A percentile compares a stretch with the other conserved stretches of the same genome.
phyloP scores from a whole-genome alignment of 2,888 invertebrate genomes.

The Mimas tiliae region DNA sequence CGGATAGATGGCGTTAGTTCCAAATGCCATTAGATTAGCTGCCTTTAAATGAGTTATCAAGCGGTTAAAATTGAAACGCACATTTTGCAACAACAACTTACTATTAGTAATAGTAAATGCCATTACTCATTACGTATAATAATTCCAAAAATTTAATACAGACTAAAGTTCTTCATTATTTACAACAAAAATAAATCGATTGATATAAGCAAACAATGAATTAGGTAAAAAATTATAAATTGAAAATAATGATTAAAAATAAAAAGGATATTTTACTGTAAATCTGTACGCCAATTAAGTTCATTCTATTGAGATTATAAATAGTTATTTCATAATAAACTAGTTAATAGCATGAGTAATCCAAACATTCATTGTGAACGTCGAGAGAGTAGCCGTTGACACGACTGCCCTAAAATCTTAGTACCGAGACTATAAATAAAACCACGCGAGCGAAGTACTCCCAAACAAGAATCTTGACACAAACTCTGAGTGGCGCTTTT shows the following conservation, averaged over 20 bases:
- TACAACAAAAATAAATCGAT: no score
- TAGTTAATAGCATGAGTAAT: background rate
- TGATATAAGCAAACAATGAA: no score
- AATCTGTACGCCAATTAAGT: background rate
- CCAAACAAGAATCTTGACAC: conserved; percentile 9
- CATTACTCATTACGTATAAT: no score
- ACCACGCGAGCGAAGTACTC: background rate
- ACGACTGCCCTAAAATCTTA: background rate
- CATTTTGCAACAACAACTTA: no score
- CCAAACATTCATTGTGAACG: background rate
- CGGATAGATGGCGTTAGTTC: no score
- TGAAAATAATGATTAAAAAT: background rate
- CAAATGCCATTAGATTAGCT: no score
- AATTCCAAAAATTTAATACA: no score
- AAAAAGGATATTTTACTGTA: background rate
- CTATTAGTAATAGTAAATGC: no score
- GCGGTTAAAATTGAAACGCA: no score
- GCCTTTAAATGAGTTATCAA: no score
- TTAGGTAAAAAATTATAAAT: no score
- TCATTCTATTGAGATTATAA: background rate
- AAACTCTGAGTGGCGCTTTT: conserved; percentile 5
- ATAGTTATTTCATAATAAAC: background rate
- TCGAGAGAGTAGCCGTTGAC: background rate
- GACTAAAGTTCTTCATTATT: no score
- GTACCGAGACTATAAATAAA: conserved; percentile 3